Evolutionary conservation across 2,113 vertebrate genomes (phyloP).

Genomic region (Scolopax mira): DNA sequence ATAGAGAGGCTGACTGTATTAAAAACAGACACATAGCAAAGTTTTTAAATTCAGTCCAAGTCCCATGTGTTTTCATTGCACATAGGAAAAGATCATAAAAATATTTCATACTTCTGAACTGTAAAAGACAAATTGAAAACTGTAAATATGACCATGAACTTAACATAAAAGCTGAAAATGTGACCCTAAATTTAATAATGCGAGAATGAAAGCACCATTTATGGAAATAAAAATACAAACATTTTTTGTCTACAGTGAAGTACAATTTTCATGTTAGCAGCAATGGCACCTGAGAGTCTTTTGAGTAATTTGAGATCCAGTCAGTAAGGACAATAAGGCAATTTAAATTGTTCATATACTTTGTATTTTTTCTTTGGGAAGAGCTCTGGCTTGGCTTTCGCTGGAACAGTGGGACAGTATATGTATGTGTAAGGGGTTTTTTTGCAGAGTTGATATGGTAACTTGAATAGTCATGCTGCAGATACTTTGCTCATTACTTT

Average conservation of each 20-base stretch:
- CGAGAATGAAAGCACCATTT: neutral
- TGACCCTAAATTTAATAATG: constrained; percentile 6
- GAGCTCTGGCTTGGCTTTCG: neutral
- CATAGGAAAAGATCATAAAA: neutral
- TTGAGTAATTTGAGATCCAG: neutral
- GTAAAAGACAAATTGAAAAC: neutral
- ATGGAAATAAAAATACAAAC: neutral
- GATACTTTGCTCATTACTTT: neutral
- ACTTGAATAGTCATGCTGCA: neutral
- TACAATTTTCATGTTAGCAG: neutral
- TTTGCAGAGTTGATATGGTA: neutral
- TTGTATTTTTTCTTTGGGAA: neutral
- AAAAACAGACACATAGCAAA: neutral
- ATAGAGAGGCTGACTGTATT: neutral
- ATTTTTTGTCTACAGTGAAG: neutral
- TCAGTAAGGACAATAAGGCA: neutral
- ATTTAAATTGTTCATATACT: neutral
- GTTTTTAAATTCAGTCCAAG: neutral
- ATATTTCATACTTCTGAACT: neutral
- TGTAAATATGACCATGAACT: neutral
- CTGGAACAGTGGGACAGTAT: neutral
- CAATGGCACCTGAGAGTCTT: neutral
- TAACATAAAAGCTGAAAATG: constrained; percentile 44
- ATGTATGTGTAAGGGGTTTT: neutral
- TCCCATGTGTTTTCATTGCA: neutral